phyloP scores from a whole-genome alignment of 2,888 invertebrate species.

The Oeneis ivallda region DNA sequence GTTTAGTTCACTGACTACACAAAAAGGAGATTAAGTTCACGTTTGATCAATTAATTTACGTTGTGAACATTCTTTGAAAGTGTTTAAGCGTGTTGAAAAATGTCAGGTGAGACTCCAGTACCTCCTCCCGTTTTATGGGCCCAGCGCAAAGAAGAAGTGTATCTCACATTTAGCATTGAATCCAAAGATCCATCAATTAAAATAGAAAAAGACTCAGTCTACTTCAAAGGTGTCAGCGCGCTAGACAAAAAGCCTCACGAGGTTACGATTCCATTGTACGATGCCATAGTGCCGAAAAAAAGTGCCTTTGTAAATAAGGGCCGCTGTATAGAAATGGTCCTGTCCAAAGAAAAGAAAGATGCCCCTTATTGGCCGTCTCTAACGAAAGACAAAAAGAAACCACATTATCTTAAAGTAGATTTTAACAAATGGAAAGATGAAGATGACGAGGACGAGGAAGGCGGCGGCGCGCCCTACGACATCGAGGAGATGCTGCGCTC shows the following conservation, averaged over 20 bases:
- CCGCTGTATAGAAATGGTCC: constrained; percentile 88
- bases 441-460: constrained; percentile 94
- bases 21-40: constrained; percentile 13
- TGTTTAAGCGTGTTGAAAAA: constrained; percentile 40
- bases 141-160: constrained; percentile 91
- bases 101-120: constrained; percentile 76
- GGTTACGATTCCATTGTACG: constrained; percentile 91
- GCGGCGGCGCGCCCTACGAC: constrained; percentile 68
- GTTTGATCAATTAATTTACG: constrained; percentile 41
- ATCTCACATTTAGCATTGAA: constrained; percentile 95
- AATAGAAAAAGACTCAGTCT: constrained; percentile 87
- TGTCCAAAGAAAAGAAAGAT: constrained; percentile 86
- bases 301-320: constrained; percentile 87
- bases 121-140: constrained; percentile 97
- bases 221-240: constrained; percentile 93
- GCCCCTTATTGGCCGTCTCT: constrained; percentile 94
- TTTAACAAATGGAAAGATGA: constrained; percentile 99
- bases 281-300: constrained; percentile 91
- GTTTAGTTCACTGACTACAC: not conserved
- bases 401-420: constrained; percentile 98
- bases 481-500: constrained; percentile 88
- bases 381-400: constrained; percentile 93
- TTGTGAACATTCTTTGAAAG: constrained; percentile 38
- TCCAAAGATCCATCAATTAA: constrained; percentile 92
- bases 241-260: constrained; percentile 93